Base-by-base conservation (phyloP, 2,113 vertebrate species). In the Paradoxurus hermaphroditus region DNA sequence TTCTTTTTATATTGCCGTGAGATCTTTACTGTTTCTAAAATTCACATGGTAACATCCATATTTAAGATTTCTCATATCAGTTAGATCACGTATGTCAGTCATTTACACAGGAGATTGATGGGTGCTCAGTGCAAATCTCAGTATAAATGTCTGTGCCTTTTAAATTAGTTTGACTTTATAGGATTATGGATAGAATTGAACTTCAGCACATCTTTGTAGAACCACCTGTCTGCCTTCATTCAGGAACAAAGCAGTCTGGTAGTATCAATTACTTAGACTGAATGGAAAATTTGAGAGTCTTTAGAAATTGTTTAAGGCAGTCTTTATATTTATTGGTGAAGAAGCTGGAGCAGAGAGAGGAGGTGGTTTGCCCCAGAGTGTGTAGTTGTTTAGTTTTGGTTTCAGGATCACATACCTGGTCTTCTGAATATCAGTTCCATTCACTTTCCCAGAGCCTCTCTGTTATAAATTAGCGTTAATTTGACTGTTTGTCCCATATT, bases 1-100 rank as follows among this genome's bases (percentile, higher is more conserved):
- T n/a, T n/a, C n/a, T 90, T 92, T 75, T 90, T 83, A 62, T 72
- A 73, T 75, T 46, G 4, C 75, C 91, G 27, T 89, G 67, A 91
- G 51, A 9, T 39, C 31, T 92, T 95, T 95, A 53, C 88, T 89
- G 11, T 90, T 94, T 85, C 36, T 91, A 81, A 94, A 91, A 59
- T 91, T 25, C 23, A 86, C 59, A 44, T 85, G 46, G 49, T 25
- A 46, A 2, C 75, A 63, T 49, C 72, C 23, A 67, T 73, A 56
- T 79, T 19, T 92, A 25, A 90, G 62, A 12, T 67, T 68, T 81
- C 67, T 72, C 34, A 16, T 88, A 36, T 90, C 65, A 19, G 79
- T 65, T 95, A 93, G 83, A 39, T 91, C 46, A 70, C 75, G 4
- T 49, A 16, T 83, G 19, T 79, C 75, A 81, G 39, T 79, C 10